Evolutionary conservation across 2,888 invertebrate genomes (phyloP).

Genomic region (Furcula furcula): DNA sequence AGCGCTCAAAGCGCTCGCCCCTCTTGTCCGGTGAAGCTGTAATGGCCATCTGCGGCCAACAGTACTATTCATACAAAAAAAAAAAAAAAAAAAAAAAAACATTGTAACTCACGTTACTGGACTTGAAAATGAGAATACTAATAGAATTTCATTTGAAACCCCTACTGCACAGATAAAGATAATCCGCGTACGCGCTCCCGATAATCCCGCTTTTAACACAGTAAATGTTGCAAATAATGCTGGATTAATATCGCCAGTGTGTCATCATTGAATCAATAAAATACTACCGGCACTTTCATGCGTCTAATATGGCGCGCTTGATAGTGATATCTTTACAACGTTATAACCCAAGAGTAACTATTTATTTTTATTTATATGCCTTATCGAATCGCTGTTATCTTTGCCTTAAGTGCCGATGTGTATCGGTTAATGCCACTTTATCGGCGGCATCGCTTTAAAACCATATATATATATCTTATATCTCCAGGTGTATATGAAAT

Average conservation of each 20-base stretch:
- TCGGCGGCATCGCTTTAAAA: slow-evolving; percentile 60
- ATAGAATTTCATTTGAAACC: not conserved
- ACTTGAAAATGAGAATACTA: not conserved
- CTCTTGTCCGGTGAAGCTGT: too few species aligned
- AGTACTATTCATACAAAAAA: too few species aligned
- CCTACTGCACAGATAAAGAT: not conserved
- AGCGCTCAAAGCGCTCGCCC: too few species aligned
- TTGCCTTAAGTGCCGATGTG: slow-evolving; percentile 68
- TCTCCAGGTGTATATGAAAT: slow-evolving; percentile 50
- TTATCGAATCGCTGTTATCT: slow-evolving; percentile 59
- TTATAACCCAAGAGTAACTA: slow-evolving; percentile 57
- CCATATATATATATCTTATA: slow-evolving; percentile 47
- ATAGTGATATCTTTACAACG: slow-evolving; percentile 69
- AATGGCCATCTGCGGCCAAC: too few species aligned
- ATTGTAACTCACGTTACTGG: too few species aligned
- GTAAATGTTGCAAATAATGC: slow-evolving; percentile 39
- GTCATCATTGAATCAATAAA: slow-evolving; percentile 46
- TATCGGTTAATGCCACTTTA: slow-evolving; percentile 67
- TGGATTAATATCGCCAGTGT: slow-evolving; percentile 36
- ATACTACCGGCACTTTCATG: slow-evolving; percentile 49
- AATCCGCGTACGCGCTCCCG: not conserved
- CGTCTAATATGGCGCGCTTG: slow-evolving; percentile 38
- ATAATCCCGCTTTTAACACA: slow-evolving; percentile 19
- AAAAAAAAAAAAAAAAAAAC: too few species aligned
- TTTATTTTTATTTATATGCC: slow-evolving; percentile 74